A percentile compares a stretch with the other conserved stretches of the same genome.
Evolutionary conservation across 1,140 invertebrate species (phyloP).

Genomic region (Heliconius congener): DNA sequence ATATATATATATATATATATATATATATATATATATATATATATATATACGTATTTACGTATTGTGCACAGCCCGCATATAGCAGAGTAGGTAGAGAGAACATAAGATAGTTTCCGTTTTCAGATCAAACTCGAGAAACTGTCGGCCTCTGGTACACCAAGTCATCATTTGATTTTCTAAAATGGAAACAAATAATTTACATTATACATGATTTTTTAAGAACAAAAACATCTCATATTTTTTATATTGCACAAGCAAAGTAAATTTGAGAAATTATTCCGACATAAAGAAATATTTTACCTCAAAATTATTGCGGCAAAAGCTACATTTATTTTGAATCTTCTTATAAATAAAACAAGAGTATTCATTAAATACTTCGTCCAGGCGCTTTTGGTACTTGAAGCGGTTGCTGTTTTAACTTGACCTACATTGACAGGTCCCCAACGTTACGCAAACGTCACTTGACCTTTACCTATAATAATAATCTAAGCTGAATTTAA

Average conservation of each 20-base stretch:
- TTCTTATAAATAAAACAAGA: conserved; percentile 25
- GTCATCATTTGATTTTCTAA: too few species aligned
- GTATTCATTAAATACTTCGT: conserved; percentile 36
- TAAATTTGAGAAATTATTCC: neutral
- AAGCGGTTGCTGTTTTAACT: conserved; percentile 36
- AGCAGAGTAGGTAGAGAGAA: too few species aligned
- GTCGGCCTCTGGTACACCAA: too few species aligned
- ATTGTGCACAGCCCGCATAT: too few species aligned
- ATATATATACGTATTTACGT: too few species aligned
- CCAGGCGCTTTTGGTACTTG: conserved; percentile 30
- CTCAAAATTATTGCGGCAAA: conserved; percentile 6
- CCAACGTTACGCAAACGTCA: conserved; percentile 28
- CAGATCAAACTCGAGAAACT: too few species aligned
- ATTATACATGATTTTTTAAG: too few species aligned
- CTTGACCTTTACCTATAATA: conserved; percentile 30
- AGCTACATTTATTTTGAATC: conserved; percentile 19
- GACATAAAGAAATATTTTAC: neutral
- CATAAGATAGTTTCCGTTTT: too few species aligned
- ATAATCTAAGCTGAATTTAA: conserved; percentile 5
- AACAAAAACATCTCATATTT: too few species aligned
- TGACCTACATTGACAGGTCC: conserved; percentile 35
- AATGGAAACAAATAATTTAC: too few species aligned
- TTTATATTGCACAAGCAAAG: neutral
- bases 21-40: too few species aligned
- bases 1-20: too few species aligned